These are phyloP conservation scores for Gallirallus australis DNA, from an alignment of 2,797 vertebrate species.

Conservation along the genomic window DNA sequence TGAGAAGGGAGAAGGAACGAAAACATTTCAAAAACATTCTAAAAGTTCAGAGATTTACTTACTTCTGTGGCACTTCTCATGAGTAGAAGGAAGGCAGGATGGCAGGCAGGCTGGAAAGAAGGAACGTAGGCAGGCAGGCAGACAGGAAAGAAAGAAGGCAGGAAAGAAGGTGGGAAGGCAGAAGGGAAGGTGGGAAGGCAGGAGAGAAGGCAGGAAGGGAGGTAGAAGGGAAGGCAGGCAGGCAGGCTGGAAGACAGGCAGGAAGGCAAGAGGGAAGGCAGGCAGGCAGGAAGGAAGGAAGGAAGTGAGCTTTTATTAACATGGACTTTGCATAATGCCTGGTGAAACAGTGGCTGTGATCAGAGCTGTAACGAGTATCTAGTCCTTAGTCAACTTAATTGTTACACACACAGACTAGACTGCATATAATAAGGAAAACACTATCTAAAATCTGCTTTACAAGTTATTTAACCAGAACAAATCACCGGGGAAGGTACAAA, in stretches of 20 bases:
- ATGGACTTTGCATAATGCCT: not conserved
- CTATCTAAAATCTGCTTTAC: slow-evolving; percentile 53
- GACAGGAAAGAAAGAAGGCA: not conserved
- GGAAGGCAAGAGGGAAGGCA: not conserved
- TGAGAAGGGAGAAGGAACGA: not conserved
- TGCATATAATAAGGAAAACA: slow-evolving; percentile 21
- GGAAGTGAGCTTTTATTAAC: not conserved
- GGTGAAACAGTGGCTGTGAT: not conserved
- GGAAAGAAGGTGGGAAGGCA: not conserved
- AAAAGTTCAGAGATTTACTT: not conserved
- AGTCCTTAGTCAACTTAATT: slow-evolving; percentile 45
- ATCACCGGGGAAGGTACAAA: slow-evolving; percentile 66
- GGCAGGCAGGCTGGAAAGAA: not conserved
- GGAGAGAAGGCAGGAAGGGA: not conserved
- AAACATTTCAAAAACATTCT: not conserved
- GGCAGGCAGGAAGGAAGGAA: not conserved
- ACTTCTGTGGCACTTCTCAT: not conserved
- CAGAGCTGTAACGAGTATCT: slow-evolving; percentile 15
- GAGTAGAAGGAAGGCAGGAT: not conserved
- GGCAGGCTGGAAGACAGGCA: not conserved
- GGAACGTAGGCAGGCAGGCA: not conserved
- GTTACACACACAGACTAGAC: slow-evolving; percentile 19
- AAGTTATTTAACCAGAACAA: slow-evolving; percentile 65
- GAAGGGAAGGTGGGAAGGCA: not conserved
- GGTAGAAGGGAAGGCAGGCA: not conserved